Evolutionary conservation across 2,888 invertebrate genomes (phyloP).

Genomic region (Torymus texanus): DNA sequence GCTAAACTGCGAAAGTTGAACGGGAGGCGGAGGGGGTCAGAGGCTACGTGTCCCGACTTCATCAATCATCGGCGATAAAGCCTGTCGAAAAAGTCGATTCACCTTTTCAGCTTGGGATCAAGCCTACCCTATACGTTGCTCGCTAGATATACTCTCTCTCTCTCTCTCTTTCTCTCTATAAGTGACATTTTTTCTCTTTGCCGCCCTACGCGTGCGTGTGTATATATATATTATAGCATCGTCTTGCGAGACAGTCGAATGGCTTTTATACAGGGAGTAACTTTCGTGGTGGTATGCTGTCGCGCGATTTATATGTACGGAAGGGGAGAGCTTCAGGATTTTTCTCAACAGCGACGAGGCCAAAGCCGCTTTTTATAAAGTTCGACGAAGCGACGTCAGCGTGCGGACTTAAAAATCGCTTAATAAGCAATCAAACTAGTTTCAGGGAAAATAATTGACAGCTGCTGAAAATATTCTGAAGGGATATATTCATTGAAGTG

Average conservation of each 20-base stretch:
- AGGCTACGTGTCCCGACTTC: conserved; percentile 60
- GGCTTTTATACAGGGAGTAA: conserved; percentile 26
- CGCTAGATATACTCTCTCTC: neutral
- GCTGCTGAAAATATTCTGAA: too few relatives aligned
- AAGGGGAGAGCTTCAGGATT: too few relatives aligned
- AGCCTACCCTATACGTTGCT: conserved; percentile 37
- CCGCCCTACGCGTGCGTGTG: too few relatives aligned
- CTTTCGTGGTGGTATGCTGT: conserved; percentile 5
- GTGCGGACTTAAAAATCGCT: too few relatives aligned
- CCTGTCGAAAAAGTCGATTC: conserved; percentile 64
- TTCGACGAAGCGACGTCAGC: too few relatives aligned
- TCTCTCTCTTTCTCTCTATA: conserved; percentile 13
- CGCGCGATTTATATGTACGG: conserved; percentile 7
- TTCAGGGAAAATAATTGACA: too few relatives aligned
- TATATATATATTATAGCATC: too few relatives aligned
- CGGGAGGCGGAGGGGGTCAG: conserved; percentile 21
- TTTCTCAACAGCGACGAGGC: too few relatives aligned
- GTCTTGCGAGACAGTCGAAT: conserved; percentile 39
- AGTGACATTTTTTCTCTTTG: neutral
- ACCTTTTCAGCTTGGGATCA: conserved; percentile 61
- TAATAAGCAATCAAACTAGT: too few relatives aligned
- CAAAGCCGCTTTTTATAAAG: too few relatives aligned
- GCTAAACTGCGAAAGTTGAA: conserved; percentile 30
- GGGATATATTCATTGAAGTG: too few relatives aligned
- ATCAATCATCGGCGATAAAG: conserved; percentile 71